Conservation (phyloP, 2,113 vertebrate species). For the Corythornis vintsioides region DNA sequence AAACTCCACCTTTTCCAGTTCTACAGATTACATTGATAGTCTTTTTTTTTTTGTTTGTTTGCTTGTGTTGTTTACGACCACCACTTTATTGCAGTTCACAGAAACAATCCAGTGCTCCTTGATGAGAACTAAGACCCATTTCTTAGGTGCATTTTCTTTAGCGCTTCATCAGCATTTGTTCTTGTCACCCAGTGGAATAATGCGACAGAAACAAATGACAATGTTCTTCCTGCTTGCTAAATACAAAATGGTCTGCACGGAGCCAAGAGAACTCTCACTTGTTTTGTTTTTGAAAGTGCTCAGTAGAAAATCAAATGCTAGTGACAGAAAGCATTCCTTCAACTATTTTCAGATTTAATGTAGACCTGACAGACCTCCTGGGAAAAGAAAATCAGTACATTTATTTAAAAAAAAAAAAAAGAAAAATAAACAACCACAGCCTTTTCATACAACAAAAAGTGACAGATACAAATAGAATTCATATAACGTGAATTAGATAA, state of each 20-base stretch:
- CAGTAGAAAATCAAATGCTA: slow-evolving; percentile 5
- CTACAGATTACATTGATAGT: background rate
- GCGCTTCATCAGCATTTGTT: background rate
- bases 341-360: background rate
- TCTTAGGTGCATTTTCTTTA: background rate
- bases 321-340: background rate
- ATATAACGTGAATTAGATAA: background rate
- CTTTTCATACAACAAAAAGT: background rate
- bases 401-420: background rate
- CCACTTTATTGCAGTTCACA: background rate
- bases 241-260: background rate
- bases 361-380: background rate
- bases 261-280: background rate
- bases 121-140: background rate
- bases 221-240: background rate
- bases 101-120: background rate
- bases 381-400: background rate
- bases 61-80: background rate
- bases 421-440: background rate
- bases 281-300: background rate
- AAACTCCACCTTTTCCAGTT: background rate
- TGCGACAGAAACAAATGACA: slow-evolving; percentile 32
- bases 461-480: background rate
- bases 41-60: background rate
- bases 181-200: slow-evolving; percentile 20